These are phyloP conservation scores for Syrista parreyssii DNA, from an alignment of 2,888 invertebrate genomes.

Conservation along the genomic window DNA sequence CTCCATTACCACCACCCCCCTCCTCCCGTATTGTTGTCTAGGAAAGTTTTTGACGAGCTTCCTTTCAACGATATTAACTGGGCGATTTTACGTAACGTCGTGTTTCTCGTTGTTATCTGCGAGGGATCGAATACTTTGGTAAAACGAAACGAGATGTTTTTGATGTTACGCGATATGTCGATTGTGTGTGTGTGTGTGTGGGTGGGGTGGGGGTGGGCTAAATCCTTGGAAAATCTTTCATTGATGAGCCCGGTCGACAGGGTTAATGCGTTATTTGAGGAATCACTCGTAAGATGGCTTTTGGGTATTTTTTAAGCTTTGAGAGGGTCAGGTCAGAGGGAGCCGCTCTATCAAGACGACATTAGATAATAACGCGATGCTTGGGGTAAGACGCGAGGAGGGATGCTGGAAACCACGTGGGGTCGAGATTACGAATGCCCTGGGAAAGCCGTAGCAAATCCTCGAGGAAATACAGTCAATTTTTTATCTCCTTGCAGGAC, in stretches of 20 bases:
- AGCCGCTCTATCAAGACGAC: neutral
- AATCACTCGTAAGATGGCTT: neutral
- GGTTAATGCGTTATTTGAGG: neutral
- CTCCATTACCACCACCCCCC: neutral
- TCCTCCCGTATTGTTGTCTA: neutral
- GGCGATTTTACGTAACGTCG: neutral
- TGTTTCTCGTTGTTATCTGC: too few species aligned
- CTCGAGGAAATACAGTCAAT: constrained; percentile 15
- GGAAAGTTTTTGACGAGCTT: neutral
- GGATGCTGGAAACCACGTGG: neutral
- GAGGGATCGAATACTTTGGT: too few species aligned
- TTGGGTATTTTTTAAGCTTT: neutral
- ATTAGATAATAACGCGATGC: neutral
- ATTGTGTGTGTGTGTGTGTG: too few species aligned
- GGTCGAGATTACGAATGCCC: constrained; percentile 9
- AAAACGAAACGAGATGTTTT: too few species aligned
- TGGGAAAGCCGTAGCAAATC: constrained; percentile 14
- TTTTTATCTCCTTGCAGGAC: constrained; percentile 11
- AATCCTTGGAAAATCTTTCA: neutral
- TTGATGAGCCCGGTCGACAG: neutral
- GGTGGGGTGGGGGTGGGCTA: too few species aligned
- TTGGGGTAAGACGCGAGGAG: neutral
- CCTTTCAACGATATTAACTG: neutral
- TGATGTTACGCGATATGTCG: neutral
- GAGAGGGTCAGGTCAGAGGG: neutral